A percentile compares a stretch with the other conserved stretches of the same genome.
These are phyloP conservation scores for Fulmarus glacialis DNA, from an alignment of 2,113 vertebrate genomes.

Conservation along the genomic window DNA sequence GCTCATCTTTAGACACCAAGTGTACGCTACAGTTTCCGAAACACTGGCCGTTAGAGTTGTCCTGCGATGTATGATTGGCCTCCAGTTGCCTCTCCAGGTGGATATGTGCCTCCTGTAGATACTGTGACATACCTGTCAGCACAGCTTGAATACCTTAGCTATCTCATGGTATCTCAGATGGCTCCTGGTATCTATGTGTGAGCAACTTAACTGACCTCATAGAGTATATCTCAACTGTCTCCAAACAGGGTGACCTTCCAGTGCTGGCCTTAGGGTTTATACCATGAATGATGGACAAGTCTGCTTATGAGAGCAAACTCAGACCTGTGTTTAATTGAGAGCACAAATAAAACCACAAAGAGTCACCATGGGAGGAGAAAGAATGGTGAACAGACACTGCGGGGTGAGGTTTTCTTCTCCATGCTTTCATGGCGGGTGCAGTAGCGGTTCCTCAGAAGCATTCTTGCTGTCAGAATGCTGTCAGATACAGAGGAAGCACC, in stretches of 20 bases:
- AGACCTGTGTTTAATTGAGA: background rate
- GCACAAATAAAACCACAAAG: background rate
- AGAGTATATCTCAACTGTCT: background rate
- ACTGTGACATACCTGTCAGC: background rate
- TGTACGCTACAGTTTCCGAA: background rate
- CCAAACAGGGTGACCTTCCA: background rate
- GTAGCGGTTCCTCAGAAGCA: background rate
- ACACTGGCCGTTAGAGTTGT: background rate
- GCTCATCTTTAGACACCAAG: background rate
- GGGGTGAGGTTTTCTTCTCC: background rate
- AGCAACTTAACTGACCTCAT: background rate
- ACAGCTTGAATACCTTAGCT: background rate
- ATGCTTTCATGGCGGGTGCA: background rate
- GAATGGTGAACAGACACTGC: background rate
- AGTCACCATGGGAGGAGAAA: background rate
- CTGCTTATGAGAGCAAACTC: background rate
- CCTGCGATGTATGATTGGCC: background rate
- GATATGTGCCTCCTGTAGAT: background rate
- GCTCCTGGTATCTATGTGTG: background rate
- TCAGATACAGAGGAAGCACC: slow-evolving; percentile 2
- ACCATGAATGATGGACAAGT: background rate
- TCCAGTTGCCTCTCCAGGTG: background rate
- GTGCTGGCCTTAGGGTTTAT: background rate
- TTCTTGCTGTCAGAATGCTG: background rate
- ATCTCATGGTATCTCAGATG: background rate